Evolutionary conservation across 2,113 vertebrate species (phyloP).

Genomic region (Melozone crissalis): DNA sequence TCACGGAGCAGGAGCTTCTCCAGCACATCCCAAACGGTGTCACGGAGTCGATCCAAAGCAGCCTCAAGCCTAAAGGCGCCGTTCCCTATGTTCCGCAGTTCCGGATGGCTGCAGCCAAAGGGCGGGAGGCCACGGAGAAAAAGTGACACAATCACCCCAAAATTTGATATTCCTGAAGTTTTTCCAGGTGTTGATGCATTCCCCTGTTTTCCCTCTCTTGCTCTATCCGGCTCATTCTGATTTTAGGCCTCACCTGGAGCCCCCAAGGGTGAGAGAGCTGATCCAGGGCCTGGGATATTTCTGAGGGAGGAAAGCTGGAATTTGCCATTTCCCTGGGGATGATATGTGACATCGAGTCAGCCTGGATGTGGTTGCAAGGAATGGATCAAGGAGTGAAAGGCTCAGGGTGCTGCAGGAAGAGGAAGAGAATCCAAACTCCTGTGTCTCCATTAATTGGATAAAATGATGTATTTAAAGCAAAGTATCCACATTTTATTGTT

Average conservation of each 20-base stretch:
- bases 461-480: not conserved
- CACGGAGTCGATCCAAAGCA: slow-evolving; percentile 26
- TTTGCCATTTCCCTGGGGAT: not conserved
- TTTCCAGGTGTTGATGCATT: not conserved
- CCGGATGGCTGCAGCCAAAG: slow-evolving; percentile 67
- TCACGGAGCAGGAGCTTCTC: not conserved
- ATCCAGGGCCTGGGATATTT: accelerated
- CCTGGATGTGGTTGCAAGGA: not conserved
- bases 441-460: not conserved
- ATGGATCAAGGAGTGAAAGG: not conserved
- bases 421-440: not conserved
- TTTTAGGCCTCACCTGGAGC: not conserved
- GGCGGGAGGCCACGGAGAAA: slow-evolving; percentile 53
- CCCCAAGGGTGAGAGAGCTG: not conserved
- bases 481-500: not conserved
- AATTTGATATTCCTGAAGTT: accelerated
- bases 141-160: not conserved
- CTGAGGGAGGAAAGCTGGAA: not conserved
- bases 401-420: not conserved
- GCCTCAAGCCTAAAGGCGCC: not conserved
- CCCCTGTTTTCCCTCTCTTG: not conserved
- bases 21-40: slow-evolving; percentile 48
- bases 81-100: slow-evolving; percentile 90
- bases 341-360: accelerated
- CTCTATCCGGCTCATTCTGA: not conserved